Evolutionary conservation across 2,888 invertebrate genomes (phyloP).

Genomic region (Drosophila robusta): DNA sequence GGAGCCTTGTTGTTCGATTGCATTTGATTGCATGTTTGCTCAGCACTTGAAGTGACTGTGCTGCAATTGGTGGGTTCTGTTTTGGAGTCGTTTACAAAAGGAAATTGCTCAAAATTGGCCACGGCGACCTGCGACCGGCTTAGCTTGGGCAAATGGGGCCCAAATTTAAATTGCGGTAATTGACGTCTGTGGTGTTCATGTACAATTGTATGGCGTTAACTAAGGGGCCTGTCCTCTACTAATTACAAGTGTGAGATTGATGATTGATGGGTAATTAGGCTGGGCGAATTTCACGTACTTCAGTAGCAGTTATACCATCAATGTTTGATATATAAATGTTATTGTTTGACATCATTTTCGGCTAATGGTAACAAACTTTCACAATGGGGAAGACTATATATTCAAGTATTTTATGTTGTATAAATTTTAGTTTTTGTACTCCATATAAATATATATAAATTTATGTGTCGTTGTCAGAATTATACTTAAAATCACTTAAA

Average conservation of each 20-base stretch:
- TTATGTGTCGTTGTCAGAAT: too few relatives aligned
- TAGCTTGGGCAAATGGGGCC: slow-evolving; percentile 7
- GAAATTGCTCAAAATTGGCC: slow-evolving; percentile 66
- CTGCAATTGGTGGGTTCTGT: slow-evolving; percentile 68
- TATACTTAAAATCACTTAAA: too few relatives aligned
- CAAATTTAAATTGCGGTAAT: slow-evolving; percentile 53
- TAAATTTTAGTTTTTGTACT: too few relatives aligned
- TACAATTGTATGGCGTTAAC: slow-evolving; percentile 26
- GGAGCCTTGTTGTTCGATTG: slow-evolving; percentile 63
- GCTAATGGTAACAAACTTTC: not conserved
- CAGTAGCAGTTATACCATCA: slow-evolving; percentile 30
- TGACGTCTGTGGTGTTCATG: slow-evolving; percentile 31
- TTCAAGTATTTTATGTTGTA: too few relatives aligned
- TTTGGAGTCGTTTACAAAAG: slow-evolving; percentile 49
- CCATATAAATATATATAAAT: too few relatives aligned
- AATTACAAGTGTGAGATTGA: slow-evolving; percentile 60
- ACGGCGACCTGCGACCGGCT: slow-evolving; percentile 1
- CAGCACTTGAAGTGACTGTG: slow-evolving; percentile 48
- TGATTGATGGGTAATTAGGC: slow-evolving; percentile 67
- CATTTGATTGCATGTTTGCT: slow-evolving; percentile 80
- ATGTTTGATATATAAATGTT: slow-evolving; percentile 15
- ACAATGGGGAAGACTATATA: not conserved
- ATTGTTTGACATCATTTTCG: slow-evolving; percentile 4
- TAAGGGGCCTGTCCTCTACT: slow-evolving; percentile 25
- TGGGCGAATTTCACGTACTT: slow-evolving; percentile 9